These are phyloP conservation scores for Caenorhabditis sp. DNA, from an alignment of 2,888 invertebrate genomes.

Conservation along the genomic window DNA sequence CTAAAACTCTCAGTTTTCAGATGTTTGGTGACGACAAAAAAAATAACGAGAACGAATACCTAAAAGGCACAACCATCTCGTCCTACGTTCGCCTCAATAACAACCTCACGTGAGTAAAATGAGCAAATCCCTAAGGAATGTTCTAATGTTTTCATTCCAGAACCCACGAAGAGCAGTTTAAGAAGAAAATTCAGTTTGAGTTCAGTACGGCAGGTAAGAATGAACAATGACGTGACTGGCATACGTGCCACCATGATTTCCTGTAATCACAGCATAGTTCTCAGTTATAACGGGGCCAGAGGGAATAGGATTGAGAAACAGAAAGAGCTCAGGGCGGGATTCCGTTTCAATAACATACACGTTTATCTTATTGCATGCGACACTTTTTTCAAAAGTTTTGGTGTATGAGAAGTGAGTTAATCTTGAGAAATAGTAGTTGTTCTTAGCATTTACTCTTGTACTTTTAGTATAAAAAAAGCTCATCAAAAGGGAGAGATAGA, in stretches of 20 bases:
- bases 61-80: conserved; percentile 76
- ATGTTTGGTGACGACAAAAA: conserved; percentile 74
- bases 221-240: conserved; percentile 5
- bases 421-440: too few species aligned
- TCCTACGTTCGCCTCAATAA: conserved; percentile 80
- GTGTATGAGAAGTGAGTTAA: conserved; percentile 9
- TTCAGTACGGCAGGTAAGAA: conserved; percentile 70
- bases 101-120: conserved; percentile 72
- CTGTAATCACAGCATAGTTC: background rate
- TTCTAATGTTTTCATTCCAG: conserved; percentile 53
- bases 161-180: conserved; percentile 79
- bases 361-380: background rate
- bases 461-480: too few species aligned
- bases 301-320: background rate
- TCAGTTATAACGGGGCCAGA: background rate
- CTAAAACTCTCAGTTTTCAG: conserved; percentile 64
- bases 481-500: too few species aligned
- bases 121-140: background rate
- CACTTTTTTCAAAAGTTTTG: background rate
- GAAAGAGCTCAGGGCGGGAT: background rate
- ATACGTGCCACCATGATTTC: background rate
- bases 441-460: too few species aligned
- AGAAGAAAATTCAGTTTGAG: conserved; percentile 73
- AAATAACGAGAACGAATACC: conserved; percentile 75
- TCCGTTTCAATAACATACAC: background rate